Evolutionary conservation across 2,888 invertebrate species (phyloP).

Genomic region (Leistus spinibarbis): DNA sequence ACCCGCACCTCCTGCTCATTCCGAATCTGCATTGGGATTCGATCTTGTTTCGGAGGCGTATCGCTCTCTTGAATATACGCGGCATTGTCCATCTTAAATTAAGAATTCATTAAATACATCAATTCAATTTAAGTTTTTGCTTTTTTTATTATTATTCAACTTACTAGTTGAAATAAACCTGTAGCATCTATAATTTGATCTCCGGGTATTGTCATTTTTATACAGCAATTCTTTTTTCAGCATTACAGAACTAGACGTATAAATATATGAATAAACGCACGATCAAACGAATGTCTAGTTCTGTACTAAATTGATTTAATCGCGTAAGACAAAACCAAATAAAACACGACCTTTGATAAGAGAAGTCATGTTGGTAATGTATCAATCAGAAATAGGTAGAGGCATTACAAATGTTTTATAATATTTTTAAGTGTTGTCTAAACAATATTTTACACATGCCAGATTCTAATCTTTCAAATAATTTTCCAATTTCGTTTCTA

Average conservation of each 20-base stretch:
- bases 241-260: too few relatives aligned
- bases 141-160: neutral
- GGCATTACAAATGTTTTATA: neutral
- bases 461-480: too few relatives aligned
- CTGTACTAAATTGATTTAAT: too few relatives aligned
- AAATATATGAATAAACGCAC: too few relatives aligned
- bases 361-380: neutral
- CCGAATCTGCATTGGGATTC: neutral
- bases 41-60: neutral
- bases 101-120: conserved; percentile 1
- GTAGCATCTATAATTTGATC: too few relatives aligned
- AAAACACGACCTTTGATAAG: neutral
- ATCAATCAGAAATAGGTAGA: neutral
- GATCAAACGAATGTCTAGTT: too few relatives aligned
- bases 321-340: neutral
- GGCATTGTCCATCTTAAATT: conserved; percentile 60
- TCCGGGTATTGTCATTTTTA: too few relatives aligned
- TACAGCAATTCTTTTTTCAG: too few relatives aligned
- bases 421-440: too few relatives aligned
- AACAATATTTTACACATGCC: too few relatives aligned
- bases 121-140: neutral
- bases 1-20: conserved; percentile 40
- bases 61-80: conserved; percentile 37
- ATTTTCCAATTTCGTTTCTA: too few relatives aligned
- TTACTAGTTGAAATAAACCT: too few relatives aligned